Percentiles rank a stretch among this genome's conserved stretches.
Evolutionary conservation across 2,113 vertebrate species (phyloP).

Genomic region (Heteronetta atricapilla): DNA sequence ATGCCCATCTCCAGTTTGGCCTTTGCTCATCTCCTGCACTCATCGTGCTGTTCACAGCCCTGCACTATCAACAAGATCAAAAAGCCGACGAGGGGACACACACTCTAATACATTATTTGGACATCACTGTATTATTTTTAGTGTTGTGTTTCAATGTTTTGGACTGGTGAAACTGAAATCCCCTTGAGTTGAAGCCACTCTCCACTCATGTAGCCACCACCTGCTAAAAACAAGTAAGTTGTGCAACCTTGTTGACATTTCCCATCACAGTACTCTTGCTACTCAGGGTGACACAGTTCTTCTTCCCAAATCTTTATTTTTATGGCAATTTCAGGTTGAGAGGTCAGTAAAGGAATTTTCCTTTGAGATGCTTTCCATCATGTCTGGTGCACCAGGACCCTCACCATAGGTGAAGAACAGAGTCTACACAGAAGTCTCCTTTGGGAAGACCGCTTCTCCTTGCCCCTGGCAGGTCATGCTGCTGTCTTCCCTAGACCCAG

Average conservation of each 20-base stretch:
- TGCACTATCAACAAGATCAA: background rate
- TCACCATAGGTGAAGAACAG: background rate
- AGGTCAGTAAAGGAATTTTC: background rate
- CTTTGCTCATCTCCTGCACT: background rate
- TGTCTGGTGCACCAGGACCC: background rate
- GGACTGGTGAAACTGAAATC: background rate
- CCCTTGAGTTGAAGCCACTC: background rate
- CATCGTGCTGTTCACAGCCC: background rate
- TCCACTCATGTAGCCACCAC: accelerated
- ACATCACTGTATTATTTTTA: background rate
- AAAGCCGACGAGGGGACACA: background rate
- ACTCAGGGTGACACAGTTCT: background rate
- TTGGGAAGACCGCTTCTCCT: background rate
- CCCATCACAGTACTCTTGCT: background rate
- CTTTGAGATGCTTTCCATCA: background rate
- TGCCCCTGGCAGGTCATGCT: background rate
- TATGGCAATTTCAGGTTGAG: background rate
- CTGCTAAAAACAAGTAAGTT: accelerated
- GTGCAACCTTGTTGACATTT: accelerated
- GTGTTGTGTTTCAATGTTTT: background rate
- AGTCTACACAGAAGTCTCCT: accelerated
- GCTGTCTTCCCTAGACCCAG: background rate
- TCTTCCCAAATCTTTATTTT: background rate
- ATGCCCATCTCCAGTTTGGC: accelerated
- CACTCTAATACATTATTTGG: background rate